Evolutionary conservation across 2,113 vertebrate species (phyloP).

Genomic region (Petrocephalus zakoni): DNA sequence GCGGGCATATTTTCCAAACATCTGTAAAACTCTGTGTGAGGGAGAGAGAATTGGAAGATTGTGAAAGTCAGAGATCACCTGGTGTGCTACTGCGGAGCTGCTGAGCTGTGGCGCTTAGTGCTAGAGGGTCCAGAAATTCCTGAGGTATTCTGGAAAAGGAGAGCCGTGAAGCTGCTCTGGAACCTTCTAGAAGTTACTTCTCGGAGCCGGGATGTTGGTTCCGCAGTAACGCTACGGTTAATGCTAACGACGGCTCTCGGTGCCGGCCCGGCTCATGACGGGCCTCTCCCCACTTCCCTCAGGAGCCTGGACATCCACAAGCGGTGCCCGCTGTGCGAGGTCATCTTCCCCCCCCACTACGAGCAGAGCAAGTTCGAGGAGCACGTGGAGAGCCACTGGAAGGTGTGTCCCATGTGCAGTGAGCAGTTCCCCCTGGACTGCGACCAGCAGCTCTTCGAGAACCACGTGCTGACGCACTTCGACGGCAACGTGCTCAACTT

Average conservation of each 20-base stretch:
- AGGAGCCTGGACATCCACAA: constrained; percentile 76
- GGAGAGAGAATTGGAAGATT: background rate
- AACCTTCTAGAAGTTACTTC: background rate
- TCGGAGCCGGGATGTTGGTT: background rate
- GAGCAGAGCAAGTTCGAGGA: constrained; percentile 95
- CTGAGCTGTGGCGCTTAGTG: background rate
- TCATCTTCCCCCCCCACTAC: constrained; percentile 94
- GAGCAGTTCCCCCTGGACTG: constrained; percentile 95
- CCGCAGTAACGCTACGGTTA: background rate
- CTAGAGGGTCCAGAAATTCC: background rate
- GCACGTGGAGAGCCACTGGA: constrained; percentile 97
- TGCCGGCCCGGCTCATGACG: background rate
- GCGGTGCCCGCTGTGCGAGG: constrained; percentile 89
- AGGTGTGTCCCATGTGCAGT: constrained; percentile 91
- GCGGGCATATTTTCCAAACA: background rate
- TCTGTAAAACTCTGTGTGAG: background rate
- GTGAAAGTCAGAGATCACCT: background rate
- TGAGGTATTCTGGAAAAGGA: background rate
- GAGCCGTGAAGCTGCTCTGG: background rate
- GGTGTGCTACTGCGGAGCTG: background rate
- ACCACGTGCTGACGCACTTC: constrained; percentile 93
- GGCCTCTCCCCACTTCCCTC: background rate
- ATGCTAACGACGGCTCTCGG: background rate
- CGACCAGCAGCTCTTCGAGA: constrained; percentile 85
- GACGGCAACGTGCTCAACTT: constrained; percentile 90